A percentile compares a stretch with the other conserved stretches of the same genome.
These are phyloP conservation scores for Dicentrarchus labrax DNA, from an alignment of 2,113 vertebrate genomes.

Conservation along the genomic window DNA sequence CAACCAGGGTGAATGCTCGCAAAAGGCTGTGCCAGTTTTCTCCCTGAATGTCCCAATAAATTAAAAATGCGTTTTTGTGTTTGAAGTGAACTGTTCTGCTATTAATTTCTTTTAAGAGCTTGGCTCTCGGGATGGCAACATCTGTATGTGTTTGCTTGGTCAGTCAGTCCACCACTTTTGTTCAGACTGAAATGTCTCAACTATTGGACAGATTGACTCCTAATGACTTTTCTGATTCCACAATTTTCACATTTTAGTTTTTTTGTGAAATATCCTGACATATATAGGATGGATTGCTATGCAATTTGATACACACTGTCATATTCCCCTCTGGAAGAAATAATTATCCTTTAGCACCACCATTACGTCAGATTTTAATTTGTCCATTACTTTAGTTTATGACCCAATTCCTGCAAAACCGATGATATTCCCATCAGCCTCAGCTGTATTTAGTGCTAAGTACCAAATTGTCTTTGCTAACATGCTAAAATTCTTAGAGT, in stretches of 20 bases:
- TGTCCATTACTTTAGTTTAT: background rate
- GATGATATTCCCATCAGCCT: background rate
- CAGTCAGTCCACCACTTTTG: background rate
- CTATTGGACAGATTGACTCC: background rate
- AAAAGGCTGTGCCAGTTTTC: background rate
- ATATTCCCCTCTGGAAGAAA: background rate
- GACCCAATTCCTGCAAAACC: background rate
- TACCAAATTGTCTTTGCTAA: background rate
- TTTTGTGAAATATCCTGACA: background rate
- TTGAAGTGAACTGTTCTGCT: background rate
- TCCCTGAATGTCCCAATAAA: background rate
- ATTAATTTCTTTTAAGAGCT: background rate
- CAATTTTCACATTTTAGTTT: background rate
- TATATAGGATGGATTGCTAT: background rate
- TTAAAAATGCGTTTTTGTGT: background rate
- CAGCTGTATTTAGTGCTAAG: background rate
- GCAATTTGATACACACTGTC: background rate
- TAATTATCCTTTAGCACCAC: background rate
- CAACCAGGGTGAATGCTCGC: background rate
- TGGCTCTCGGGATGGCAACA: background rate
- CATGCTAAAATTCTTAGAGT: background rate
- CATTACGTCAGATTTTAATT: background rate
- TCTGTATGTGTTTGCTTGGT: background rate
- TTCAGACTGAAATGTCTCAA: background rate
- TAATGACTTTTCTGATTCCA: too few species aligned